Base-by-base conservation (phyloP, 2,113 vertebrate genomes). In the Solenodon paradoxus region DNA sequence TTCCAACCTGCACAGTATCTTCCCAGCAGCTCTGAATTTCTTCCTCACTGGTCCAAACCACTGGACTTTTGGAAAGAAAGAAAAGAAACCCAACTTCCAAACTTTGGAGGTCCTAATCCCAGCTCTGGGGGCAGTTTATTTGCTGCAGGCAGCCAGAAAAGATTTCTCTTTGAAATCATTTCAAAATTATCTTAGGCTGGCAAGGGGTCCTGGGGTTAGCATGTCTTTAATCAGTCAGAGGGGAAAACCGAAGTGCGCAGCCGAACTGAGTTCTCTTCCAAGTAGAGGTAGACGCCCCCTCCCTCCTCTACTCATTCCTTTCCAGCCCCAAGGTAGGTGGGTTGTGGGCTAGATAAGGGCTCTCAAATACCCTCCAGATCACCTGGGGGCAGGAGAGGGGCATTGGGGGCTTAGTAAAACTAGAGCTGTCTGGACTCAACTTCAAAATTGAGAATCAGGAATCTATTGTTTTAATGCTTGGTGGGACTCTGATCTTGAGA, bases 21-120 rank as follows among this genome's bases (percentile, higher is more conserved):
- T 74, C 68, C 47, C 57, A 9, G 42, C 40, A 40, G 88, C 68
- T 72, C 79, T 22, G 47, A 30, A 28, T 89, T 61, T 87, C 72
- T 61, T 32, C 32, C 86, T 96, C 63, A 38, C 42, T 94, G 61
- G 30, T 66, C 90, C 64, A 93, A 86, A 87, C 69, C 90, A 87
- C 69, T 96, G 57, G 30, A 45, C 51, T 83, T 79, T 92, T 77
- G 5, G 69, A 83, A 77, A 88, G 85, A 92, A 72, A 66, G 53
- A 32, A 64, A 78, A 47, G 22, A 79, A 87, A 78, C 83, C 40
- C n/a, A 81, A 61, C 22, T 88, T 71, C 30, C 10, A 59, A 93
- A 28, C 20, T 26, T 64, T 84, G 45, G 45, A 66, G 74, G 74
- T 57, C 57, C 35, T 45, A 9, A 61, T 85, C 69, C 35, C 26